Evolutionary conservation across 2,888 invertebrate genomes (phyloP).

Genomic region (Thymelicus lineola): DNA sequence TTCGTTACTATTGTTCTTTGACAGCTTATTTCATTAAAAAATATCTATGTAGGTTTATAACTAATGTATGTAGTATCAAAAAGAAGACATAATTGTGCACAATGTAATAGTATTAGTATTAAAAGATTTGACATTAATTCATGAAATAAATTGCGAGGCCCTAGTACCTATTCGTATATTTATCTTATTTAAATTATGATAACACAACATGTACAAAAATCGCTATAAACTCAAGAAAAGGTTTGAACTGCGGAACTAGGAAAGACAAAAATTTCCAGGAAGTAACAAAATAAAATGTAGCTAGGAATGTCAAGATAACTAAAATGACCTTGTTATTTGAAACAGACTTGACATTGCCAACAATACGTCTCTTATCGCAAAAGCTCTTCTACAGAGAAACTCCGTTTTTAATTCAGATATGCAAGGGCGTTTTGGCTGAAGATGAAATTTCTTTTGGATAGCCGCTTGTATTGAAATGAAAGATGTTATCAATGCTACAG

Average conservation of each 20-base stretch:
- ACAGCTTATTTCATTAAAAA: not conserved
- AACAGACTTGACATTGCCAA: constrained; percentile 33
- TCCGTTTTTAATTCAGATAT: constrained; percentile 4
- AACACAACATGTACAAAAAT: constrained; percentile 7
- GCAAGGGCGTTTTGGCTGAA: not conserved
- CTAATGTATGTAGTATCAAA: no score
- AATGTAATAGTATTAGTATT: no score
- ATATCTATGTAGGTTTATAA: no score
- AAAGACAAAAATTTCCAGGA: constrained; percentile 24
- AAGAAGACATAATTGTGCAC: no score
- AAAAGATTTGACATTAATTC: no score
- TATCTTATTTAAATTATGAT: constrained; percentile 30
- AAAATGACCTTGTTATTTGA: constrained; percentile 29
- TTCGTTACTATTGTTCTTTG: not conserved
- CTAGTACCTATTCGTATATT: not conserved
- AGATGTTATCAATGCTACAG: not conserved
- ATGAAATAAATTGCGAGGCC: no score
- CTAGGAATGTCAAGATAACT: constrained; percentile 32
- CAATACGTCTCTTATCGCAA: constrained; percentile 32
- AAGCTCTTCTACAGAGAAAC: not conserved
- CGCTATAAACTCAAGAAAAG: constrained; percentile 5
- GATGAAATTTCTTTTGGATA: not conserved
- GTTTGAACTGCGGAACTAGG: constrained; percentile 15
- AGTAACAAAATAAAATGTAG: constrained; percentile 20
- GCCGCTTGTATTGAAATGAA: not conserved